Evolutionary conservation across 2,113 vertebrate genomes (phyloP).

Genomic region (Puma concolor): DNA sequence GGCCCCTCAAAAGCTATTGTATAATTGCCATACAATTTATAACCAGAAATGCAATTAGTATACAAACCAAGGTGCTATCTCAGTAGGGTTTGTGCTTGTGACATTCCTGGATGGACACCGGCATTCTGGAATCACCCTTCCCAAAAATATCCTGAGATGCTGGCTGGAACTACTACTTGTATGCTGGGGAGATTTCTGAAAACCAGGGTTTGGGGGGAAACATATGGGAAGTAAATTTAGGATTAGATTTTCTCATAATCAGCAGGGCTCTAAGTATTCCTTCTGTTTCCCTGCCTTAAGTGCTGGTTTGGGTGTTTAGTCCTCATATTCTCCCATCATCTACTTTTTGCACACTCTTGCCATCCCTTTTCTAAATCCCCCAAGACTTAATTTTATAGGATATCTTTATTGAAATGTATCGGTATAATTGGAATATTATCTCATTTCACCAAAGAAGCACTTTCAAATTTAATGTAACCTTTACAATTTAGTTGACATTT

Average conservation of each 20-base stretch:
- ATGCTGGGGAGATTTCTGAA: background rate
- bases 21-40: background rate
- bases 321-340: background rate
- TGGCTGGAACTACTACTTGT: background rate
- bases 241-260: background rate
- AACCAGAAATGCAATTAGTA: background rate
- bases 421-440: background rate
- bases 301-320: background rate
- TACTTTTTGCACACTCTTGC: background rate
- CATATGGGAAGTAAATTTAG: background rate
- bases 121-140: background rate
- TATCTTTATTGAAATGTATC: background rate
- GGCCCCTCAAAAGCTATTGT: background rate
- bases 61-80: background rate
- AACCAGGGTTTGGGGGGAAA: background rate
- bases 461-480: background rate
- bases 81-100: background rate
- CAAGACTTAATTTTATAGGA: background rate
- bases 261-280: background rate
- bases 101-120: background rate
- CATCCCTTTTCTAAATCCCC: background rate
- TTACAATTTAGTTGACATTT: background rate
- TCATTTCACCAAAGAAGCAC: background rate
- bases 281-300: background rate
- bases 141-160: background rate